Percentiles rank a stretch among this genome's conserved stretches.
These are phyloP conservation scores for Leptosomus discolor DNA, from an alignment of 2,113 vertebrate species.

Conservation along the genomic window DNA sequence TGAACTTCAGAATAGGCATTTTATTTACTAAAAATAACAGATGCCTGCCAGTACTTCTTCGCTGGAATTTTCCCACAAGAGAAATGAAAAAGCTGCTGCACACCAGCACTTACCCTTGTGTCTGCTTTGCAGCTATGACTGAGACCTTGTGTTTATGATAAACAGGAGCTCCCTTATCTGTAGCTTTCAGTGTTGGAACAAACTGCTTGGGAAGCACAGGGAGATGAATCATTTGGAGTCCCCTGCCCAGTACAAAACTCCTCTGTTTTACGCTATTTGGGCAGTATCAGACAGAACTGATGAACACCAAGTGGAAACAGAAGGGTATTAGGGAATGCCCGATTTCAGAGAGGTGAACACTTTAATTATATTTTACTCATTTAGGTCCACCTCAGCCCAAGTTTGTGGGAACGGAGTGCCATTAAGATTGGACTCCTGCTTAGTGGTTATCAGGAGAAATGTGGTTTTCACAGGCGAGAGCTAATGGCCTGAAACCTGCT, in stretches of 20 bases:
- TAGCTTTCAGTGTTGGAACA: not conserved
- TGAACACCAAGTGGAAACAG: not conserved
- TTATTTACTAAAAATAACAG: slow-evolving; percentile 29
- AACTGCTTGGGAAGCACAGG: not conserved
- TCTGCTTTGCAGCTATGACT: not conserved
- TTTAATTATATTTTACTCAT: not conserved
- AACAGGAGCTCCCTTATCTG: not conserved
- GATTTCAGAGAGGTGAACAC: not conserved
- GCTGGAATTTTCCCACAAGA: slow-evolving; percentile 13
- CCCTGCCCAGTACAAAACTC: not conserved
- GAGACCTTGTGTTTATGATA: not conserved
- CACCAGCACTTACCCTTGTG: not conserved
- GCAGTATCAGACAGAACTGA: not conserved
- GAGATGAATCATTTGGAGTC: not conserved
- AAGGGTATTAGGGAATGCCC: not conserved
- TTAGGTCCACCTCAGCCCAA: not conserved
- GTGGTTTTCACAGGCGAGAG: not conserved
- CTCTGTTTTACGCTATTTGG: not conserved
- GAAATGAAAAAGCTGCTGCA: not conserved
- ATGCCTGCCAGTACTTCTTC: not conserved
- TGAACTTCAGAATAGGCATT: not conserved
- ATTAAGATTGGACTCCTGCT: not conserved
- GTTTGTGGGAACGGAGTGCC: not conserved
- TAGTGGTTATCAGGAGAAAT: not conserved
- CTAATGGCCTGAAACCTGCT: not conserved